Conservation (phyloP, 92 coral and sea anemone species). For the Zoanthus gigantus region DNA sequence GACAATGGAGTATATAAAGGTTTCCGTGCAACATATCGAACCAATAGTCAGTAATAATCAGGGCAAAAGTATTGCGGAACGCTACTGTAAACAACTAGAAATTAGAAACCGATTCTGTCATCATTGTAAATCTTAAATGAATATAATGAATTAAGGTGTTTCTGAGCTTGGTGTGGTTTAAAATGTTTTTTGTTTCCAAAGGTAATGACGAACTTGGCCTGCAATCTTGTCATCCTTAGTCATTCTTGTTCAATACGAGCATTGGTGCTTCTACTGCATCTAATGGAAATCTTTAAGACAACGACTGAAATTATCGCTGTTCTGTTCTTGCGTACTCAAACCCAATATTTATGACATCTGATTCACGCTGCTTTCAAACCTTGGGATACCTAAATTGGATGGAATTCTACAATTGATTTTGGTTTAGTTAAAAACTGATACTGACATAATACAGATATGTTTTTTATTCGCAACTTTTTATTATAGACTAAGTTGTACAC, state of each 20-base stretch:
- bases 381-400: too few relatives aligned
- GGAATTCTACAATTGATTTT: too few relatives aligned
- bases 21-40: slow-evolving; percentile 81
- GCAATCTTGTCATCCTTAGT: not conserved
- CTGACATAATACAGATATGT: not conserved
- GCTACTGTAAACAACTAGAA: not conserved
- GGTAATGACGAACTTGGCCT: not conserved
- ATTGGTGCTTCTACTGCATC: too few relatives aligned
- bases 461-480: not conserved
- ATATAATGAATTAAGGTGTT: not conserved
- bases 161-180: not conserved
- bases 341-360: too few relatives aligned
- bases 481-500: not conserved
- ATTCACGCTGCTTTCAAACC: too few relatives aligned
- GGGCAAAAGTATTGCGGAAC: not conserved
- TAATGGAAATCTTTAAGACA: too few relatives aligned
- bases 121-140: not conserved
- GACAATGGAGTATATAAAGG: slow-evolving; percentile 88
- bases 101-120: not conserved
- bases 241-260: not conserved
- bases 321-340: too few relatives aligned
- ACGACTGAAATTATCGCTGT: too few relatives aligned
- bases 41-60: not conserved
- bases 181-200: not conserved
- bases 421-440: too few relatives aligned